Evolutionary conservation across 2,113 vertebrate genomes (phyloP).

Genomic region (Aplodontia rufa): DNA sequence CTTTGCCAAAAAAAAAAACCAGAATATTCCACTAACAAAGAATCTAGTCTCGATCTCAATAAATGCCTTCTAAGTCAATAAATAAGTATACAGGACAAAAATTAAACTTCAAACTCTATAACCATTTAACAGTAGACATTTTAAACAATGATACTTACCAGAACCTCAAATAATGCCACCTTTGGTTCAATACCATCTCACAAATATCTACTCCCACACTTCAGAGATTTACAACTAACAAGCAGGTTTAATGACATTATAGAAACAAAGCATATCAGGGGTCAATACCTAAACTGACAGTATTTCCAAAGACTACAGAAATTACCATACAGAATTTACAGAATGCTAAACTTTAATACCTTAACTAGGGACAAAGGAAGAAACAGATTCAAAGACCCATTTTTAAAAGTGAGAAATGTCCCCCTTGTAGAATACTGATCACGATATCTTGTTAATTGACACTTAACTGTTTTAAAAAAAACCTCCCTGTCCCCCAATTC

Average conservation of each 20-base stretch:
- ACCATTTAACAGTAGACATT: not conserved
- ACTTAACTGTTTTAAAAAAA: conserved; percentile 79
- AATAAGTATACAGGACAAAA: conserved; percentile 46
- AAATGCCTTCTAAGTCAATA: conserved; percentile 23
- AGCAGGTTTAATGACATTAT: not conserved
- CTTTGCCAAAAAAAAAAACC: not conserved
- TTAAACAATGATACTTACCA: conserved; percentile 19
- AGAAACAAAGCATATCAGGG: not conserved
- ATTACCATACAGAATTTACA: not conserved
- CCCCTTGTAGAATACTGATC: conserved; percentile 77
- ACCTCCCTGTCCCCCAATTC: conserved; percentile 43
- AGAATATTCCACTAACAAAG: conserved; percentile 56
- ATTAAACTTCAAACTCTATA: conserved; percentile 12
- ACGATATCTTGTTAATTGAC: conserved; percentile 73
- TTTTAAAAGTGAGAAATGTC: conserved; percentile 60
- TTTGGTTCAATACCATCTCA: not conserved
- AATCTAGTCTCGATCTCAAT: not conserved
- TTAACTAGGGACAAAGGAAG: not conserved
- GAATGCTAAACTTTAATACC: not conserved
- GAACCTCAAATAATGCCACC: not conserved
- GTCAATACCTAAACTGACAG: not conserved
- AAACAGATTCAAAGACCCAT: conserved; percentile 18
- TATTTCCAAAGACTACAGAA: not conserved
- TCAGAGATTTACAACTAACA: not conserved
- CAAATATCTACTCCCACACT: not conserved